Base-by-base conservation (phyloP, 2,888 invertebrate genomes). In the Cheilosia vulpina region DNA sequence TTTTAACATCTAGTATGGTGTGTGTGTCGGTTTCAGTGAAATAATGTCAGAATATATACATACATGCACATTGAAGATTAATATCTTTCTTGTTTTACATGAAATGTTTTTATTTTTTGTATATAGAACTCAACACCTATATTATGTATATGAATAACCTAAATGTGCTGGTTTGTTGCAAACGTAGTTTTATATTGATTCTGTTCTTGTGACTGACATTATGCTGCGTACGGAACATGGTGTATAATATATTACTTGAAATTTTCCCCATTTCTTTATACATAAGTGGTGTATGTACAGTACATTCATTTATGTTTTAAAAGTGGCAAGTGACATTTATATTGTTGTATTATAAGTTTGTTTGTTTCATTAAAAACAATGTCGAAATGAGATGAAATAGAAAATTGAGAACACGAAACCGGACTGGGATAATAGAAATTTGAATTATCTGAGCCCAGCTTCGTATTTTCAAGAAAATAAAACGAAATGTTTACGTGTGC, bases 221-320 rank as follows among this genome's bases (percentile, higher is more conserved):
- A 66, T 68, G 24, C 50, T 60, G 58, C 15, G 52, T 71, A 47
- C 58, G 58, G 58, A 34, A 50, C 27, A 58, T n/a, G 38, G 57
- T 58, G 69, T 58, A 38, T 52, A 27, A 27, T 53, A 45, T 66
- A 41, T 69, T 47, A 15, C 21, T n/a, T 17, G 13, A 58, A 41
- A 31, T 34, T 63, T 21, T 19, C 63, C 27, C 50, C 43, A 13
- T 68, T 52, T 43, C 38, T 83, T 58, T 80, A 84, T 79, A 84
- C 84, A 84, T 69, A 73, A 68, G 47, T 75, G 63, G 79, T 84
- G 79, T 80, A 84, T 84, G 43, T 79, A 84, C 78, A 79, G 31
- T 83, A 81, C 71, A 77, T 62, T 79, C 52, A 65, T 65, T 50
- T 58, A 69, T 62, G 43, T 47, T 62, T 62, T 24, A 13, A 13